Base-by-base conservation (phyloP, 37 sponge, comb jelly and placozoan species). In the Haliclona indistincta region DNA sequence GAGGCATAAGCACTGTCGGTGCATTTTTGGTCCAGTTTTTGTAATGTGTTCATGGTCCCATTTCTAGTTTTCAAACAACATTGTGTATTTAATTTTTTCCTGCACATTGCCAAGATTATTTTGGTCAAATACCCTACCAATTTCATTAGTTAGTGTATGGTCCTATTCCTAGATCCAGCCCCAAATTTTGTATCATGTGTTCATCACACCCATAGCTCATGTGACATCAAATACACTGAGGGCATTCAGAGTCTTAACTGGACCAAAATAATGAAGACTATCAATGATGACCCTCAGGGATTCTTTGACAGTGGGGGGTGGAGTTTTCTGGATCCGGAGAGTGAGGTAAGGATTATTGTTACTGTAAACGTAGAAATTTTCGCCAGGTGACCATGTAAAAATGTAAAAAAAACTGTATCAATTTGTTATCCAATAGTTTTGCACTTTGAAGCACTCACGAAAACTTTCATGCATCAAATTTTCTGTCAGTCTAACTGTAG, bases 251-350 rank as follows among this genome's bases (percentile, higher is more conserved):
- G 89, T 55, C 85, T 98, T 56, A 98, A 95, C 68, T 98, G 99
- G 99, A 52, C 92, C 36, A 98, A 98, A 68, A 93, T 98, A 63
- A 98, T 98, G 99, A 98, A 98, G 60, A 95, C 99, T 43, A 98
- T 98, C 67, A 86, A 76, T 30, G 96, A 98, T 70, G 94, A 98
- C 62, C 94, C 96, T 19, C 89, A 93, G 29, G 94, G 91, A 0
- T 98, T 98, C 90, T 98, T 98, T 68, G 89, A 84, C 3, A 69
- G 72, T 73, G 99, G 99, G 2, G 99, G 99, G 44, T 98, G 99
- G 99, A 89, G 85, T 28, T 98, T 98, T 71, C 86, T 98, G 0
- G 96, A 93, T 25, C 91, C 94, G 13, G 93, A 93, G 13, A 88
- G 94, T 78, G 94, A 90, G 41, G 91, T 90, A 73, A 54, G 75